Percentiles rank a stretch among this genome's conserved stretches.
Conservation (phyloP, 1,140 invertebrate species). For the Drosophila baimaii region DNA sequence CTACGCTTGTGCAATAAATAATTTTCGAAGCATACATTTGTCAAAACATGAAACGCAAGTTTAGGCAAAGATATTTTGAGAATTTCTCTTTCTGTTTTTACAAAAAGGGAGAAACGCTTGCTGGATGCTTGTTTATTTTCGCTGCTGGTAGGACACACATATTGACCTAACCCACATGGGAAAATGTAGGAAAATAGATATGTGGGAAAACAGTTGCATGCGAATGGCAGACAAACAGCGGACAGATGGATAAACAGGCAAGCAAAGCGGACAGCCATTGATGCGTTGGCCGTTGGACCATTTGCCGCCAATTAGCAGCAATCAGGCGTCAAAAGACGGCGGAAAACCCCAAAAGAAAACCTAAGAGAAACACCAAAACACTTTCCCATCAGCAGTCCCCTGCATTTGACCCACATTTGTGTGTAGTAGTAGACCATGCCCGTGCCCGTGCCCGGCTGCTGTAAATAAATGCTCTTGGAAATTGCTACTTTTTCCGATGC, state of each 20-base stretch:
- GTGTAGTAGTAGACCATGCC: background rate
- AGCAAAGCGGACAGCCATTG: constrained; percentile 51
- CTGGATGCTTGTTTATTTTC: constrained; percentile 30
- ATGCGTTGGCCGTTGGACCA: constrained; percentile 45
- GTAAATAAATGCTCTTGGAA: constrained; percentile 39
- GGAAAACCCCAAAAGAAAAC: constrained; percentile 44
- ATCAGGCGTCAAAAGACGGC: constrained; percentile 72
- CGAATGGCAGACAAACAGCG: constrained; percentile 59
- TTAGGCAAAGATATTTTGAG: constrained; percentile 35
- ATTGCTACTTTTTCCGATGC: constrained; percentile 27
- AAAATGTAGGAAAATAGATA: constrained; percentile 40
- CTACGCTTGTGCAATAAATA: constrained; percentile 61
- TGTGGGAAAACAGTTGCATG: constrained; percentile 67
- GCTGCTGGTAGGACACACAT: constrained; percentile 18
- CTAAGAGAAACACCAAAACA: constrained; percentile 47
- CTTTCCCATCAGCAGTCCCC: constrained; percentile 62
- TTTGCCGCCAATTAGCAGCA: constrained; percentile 79
- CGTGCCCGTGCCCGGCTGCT: constrained; percentile 22
- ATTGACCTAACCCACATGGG: constrained; percentile 76
- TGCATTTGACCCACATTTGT: constrained; percentile 67
- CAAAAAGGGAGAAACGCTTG: constrained; percentile 30
- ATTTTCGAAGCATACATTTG: constrained; percentile 48
- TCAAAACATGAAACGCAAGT: constrained; percentile 43
- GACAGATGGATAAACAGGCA: constrained; percentile 53
- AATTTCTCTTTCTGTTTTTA: constrained; percentile 24